A percentile compares a stretch with the other conserved stretches of the same genome.
Evolutionary conservation across 2,113 vertebrate genomes (phyloP).

Genomic region (Cathartes aura): DNA sequence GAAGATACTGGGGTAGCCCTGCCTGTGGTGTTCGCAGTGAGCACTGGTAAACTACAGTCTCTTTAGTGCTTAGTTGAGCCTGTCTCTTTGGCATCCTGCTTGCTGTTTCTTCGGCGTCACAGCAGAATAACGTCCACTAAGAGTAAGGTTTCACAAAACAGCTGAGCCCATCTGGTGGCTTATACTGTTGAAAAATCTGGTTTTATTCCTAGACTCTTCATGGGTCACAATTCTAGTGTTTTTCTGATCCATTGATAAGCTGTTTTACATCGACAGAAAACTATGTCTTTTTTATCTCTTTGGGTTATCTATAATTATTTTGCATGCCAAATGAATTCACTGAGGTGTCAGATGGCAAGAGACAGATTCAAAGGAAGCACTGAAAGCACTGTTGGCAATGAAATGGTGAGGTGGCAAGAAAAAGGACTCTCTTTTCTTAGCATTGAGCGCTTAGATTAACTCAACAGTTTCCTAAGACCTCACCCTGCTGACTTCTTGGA

Average conservation of each 20-base stretch:
- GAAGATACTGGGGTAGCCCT: background rate
- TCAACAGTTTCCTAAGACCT: background rate
- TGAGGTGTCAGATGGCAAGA: background rate
- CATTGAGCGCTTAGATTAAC: background rate
- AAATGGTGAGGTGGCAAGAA: background rate
- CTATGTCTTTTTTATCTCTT: background rate
- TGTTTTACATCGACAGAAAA: background rate
- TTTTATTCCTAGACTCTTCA: background rate
- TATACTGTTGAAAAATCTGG: background rate
- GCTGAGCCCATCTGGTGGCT: conserved; percentile 27
- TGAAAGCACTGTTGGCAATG: background rate
- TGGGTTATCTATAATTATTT: background rate
- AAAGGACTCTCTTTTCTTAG: background rate
- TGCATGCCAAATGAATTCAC: background rate
- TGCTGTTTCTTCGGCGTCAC: background rate
- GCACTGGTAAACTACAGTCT: background rate
- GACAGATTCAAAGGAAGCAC: background rate
- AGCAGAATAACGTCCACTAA: background rate
- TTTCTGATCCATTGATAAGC: background rate
- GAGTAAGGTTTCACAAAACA: conserved; percentile 3
- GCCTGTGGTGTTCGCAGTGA: background rate
- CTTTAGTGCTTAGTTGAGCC: background rate
- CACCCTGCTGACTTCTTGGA: background rate
- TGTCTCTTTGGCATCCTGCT: background rate
- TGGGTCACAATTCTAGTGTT: background rate